Evolutionary conservation across 2,113 vertebrate species (phyloP).

Genomic region (Entomyzon cyanotis): DNA sequence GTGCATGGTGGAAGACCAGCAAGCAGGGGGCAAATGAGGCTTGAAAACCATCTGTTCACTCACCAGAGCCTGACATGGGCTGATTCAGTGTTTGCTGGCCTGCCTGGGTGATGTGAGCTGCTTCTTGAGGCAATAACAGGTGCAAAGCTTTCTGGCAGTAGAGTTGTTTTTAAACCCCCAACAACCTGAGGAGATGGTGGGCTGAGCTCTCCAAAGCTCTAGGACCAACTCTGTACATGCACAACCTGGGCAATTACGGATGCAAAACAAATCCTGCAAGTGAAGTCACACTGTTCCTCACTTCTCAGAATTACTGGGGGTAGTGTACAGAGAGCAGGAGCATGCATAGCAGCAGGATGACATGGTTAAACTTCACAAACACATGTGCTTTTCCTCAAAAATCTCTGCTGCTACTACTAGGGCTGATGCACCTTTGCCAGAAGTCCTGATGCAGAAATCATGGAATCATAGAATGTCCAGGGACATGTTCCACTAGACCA

Average conservation of each 20-base stretch:
- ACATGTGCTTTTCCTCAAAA: not conserved
- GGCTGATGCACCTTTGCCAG: not conserved
- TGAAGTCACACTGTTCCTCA: rapidly evolving
- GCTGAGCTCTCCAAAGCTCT: not conserved
- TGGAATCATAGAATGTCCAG: not conserved
- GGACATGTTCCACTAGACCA: not conserved
- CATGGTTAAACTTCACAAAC: not conserved
- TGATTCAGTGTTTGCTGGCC: not conserved
- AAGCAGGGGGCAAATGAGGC: conserved; percentile 6
- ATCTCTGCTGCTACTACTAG: not conserved
- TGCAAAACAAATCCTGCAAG: not conserved
- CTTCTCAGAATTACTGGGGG: not conserved
- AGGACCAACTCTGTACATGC: rapidly evolving
- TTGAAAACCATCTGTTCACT: conserved; percentile 38
- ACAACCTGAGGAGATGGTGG: not conserved
- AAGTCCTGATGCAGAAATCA: not conserved
- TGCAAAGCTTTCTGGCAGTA: not conserved
- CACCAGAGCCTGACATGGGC: not conserved
- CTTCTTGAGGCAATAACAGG: not conserved
- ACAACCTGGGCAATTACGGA: not conserved
- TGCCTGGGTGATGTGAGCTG: not conserved
- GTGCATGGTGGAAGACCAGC: not conserved
- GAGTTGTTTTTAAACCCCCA: not conserved
- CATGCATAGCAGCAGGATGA: not conserved
- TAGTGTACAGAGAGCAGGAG: not conserved